A percentile compares a stretch with the other conserved stretches of the same genome.
phyloP scores from a whole-genome alignment of 1,140 invertebrate species.

The Lordiphosa clarofinis region DNA sequence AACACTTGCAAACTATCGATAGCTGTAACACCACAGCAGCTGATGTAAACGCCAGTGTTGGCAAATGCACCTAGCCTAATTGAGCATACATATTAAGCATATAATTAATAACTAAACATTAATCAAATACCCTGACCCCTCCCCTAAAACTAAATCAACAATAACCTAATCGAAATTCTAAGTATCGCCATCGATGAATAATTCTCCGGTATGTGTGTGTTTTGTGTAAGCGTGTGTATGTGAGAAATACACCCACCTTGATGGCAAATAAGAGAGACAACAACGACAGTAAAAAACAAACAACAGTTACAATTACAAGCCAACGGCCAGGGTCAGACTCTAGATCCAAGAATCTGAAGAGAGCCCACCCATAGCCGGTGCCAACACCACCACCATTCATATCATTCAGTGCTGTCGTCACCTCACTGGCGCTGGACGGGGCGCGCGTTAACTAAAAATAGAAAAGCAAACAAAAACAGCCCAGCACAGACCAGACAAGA shows the following conservation, averaged over 20 bases:
- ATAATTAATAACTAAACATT: too few relatives aligned
- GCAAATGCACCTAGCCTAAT: too few relatives aligned
- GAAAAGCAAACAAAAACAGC: conserved; percentile 19
- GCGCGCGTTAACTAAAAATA: conserved; percentile 57
- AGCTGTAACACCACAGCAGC: too few relatives aligned
- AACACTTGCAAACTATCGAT: too few relatives aligned
- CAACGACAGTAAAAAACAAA: conserved; percentile 25
- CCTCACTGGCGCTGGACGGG: conserved; percentile 6
- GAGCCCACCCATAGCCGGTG: too few relatives aligned
- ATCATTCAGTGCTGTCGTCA: conserved; percentile 16
- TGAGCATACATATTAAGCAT: too few relatives aligned
- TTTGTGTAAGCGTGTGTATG: conserved; percentile 3
- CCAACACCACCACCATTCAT: too few relatives aligned
- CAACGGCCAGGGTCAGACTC: conserved; percentile 26
- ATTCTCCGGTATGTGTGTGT: conserved; percentile 5
- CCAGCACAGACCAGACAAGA: too few relatives aligned
- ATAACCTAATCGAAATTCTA: too few relatives aligned
- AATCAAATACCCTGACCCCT: too few relatives aligned
- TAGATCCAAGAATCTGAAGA: not conserved
- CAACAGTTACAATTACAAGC: conserved; percentile 24
- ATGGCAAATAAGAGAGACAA: conserved; percentile 2
- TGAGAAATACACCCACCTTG: conserved; percentile 40
- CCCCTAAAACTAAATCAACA: too few relatives aligned
- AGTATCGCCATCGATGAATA: conserved; percentile 22
- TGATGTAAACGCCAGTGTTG: too few relatives aligned